Evolutionary conservation across 2,888 invertebrate species (phyloP).

Genomic region (Platycheirus rosarum): DNA sequence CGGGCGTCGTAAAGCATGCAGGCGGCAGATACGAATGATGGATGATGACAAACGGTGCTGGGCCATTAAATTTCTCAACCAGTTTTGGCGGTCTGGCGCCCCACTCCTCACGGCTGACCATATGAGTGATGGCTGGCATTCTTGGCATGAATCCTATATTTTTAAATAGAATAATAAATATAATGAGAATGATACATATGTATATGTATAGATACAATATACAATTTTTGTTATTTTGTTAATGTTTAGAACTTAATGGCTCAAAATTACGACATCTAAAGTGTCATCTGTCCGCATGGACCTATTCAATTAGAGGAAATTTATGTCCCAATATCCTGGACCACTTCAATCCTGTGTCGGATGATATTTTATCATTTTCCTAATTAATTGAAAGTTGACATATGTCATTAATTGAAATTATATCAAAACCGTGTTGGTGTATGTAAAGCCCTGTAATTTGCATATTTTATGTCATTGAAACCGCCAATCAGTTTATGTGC

Average conservation of each 20-base stretch:
- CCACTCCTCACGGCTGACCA: slow-evolving; percentile 85
- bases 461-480: slow-evolving; percentile 62
- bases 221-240: neutral
- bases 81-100: slow-evolving; percentile 83
- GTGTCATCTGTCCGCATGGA: slow-evolving; percentile 8
- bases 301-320: slow-evolving; percentile 38
- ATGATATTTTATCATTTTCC: slow-evolving; percentile 49
- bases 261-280: slow-evolving; percentile 14
- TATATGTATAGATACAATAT: neutral
- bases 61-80: slow-evolving; percentile 83
- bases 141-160: slow-evolving; percentile 77
- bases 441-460: slow-evolving; percentile 41
- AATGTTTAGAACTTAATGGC: neutral
- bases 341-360: slow-evolving; percentile 3
- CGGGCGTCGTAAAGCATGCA: slow-evolving; percentile 84
- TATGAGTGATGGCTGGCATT: slow-evolving; percentile 76
- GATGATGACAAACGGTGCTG: slow-evolving; percentile 87
- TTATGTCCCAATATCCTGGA: slow-evolving; percentile 35
- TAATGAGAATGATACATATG: neutral
- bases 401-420: slow-evolving; percentile 59
- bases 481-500: slow-evolving; percentile 59
- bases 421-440: slow-evolving; percentile 7
- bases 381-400: slow-evolving; percentile 67
- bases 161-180: slow-evolving; percentile 29
- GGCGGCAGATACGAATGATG: slow-evolving; percentile 88